phyloP scores from a whole-genome alignment of 2,797 vertebrate genomes.

The Oreochromis grahami region DNA sequence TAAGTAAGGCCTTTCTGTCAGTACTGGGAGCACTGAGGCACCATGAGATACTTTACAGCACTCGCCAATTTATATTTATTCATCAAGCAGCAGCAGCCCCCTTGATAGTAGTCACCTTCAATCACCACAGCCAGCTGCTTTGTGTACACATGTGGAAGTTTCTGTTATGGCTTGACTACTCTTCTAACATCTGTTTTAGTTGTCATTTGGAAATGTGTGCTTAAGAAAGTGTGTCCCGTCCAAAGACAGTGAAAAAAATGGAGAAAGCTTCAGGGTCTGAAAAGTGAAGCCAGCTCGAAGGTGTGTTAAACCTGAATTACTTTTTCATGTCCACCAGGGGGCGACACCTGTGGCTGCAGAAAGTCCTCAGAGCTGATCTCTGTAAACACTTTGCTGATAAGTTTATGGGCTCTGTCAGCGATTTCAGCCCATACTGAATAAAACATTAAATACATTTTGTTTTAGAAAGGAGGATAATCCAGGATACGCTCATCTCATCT shows the following conservation, averaged over 20 bases:
- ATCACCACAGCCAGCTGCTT: background rate
- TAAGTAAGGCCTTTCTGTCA: background rate
- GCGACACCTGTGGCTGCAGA: background rate
- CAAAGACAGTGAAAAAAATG: background rate
- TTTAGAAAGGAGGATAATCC: background rate
- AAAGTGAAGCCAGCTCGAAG: background rate
- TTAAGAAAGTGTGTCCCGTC: background rate
- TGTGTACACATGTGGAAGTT: background rate
- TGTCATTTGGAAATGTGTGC: background rate
- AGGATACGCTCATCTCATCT: accelerated
- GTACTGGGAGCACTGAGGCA: background rate
- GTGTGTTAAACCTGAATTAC: accelerated
- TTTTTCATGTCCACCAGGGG: background rate
- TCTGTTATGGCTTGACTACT: background rate
- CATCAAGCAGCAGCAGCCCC: background rate
- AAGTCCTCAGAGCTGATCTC: background rate
- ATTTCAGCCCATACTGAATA: background rate
- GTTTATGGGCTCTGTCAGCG: accelerated
- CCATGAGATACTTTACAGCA: background rate
- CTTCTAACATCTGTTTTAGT: background rate
- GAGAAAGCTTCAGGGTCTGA: background rate
- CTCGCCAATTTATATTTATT: background rate
- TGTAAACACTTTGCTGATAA: background rate
- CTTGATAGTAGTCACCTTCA: background rate
- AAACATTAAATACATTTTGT: background rate